Evolutionary conservation across 2,888 invertebrate genomes (phyloP).

Genomic region (Aphidius colemani): DNA sequence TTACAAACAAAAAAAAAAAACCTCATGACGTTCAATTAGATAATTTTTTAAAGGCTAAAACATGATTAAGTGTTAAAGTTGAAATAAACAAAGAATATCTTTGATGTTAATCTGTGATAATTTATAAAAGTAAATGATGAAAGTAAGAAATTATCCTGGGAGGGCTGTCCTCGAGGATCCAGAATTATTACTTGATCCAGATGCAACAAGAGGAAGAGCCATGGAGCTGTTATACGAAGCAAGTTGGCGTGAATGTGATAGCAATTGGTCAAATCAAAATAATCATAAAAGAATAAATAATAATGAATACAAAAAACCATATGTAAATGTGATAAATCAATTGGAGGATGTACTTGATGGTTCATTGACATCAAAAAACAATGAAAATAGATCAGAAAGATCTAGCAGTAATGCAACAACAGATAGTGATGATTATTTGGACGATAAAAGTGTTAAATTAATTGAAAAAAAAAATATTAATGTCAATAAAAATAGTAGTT

Average conservation of each 20-base stretch:
- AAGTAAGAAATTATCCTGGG: slow-evolving; percentile 83
- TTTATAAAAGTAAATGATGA: slow-evolving; percentile 63
- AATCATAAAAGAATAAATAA: slow-evolving; percentile 11
- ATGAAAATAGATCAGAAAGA: slow-evolving; percentile 38
- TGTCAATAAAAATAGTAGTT: slow-evolving; percentile 54
- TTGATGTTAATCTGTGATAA: no score
- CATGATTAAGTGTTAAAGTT: background rate
- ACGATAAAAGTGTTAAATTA: slow-evolving; percentile 29
- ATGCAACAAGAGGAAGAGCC: slow-evolving; percentile 69
- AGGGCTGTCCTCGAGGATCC: slow-evolving; percentile 73
- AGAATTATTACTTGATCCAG: slow-evolving; percentile 72
- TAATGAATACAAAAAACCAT: slow-evolving; percentile 35
- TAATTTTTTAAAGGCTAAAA: no score
- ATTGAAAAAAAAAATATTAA: background rate
- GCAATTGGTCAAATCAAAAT: slow-evolving; percentile 49
- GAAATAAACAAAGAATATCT: background rate
- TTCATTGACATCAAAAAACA: slow-evolving; percentile 10
- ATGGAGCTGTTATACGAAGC: slow-evolving; percentile 83
- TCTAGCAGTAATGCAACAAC: slow-evolving; percentile 48
- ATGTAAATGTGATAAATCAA: slow-evolving; percentile 46
- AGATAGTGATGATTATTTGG: slow-evolving; percentile 44
- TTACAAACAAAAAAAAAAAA: no score
- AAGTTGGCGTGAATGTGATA: slow-evolving; percentile 74
- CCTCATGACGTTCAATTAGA: no score
- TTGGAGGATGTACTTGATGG: slow-evolving; percentile 46